phyloP scores from a whole-genome alignment of 2,797 vertebrate species.

The Hippoglossus hippoglossus region DNA sequence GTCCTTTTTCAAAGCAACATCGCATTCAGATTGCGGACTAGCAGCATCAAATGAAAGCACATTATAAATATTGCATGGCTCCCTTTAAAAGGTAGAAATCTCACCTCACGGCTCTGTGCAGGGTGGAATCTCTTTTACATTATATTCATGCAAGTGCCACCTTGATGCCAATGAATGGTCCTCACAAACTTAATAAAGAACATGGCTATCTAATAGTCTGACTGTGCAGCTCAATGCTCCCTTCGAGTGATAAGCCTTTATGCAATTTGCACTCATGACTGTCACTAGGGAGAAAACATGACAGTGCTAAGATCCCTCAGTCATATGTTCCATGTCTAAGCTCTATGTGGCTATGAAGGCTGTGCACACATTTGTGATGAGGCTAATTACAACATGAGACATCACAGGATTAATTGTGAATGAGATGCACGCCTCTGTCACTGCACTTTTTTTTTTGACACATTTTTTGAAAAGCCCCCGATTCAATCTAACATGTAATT shows the following conservation, averaged over 20 bases:
- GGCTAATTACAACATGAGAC: constrained; percentile 23
- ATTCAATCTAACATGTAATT: constrained; percentile 42
- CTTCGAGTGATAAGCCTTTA: constrained; percentile 54
- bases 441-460: not conserved
- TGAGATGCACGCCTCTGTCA: constrained; percentile 16
- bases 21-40: constrained; percentile 25
- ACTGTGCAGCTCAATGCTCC: constrained; percentile 39
- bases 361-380: constrained; percentile 10
- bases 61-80: constrained; percentile 56
- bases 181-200: constrained; percentile 43
- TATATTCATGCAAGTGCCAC: not conserved
- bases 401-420: constrained; percentile 18
- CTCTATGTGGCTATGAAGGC: constrained; percentile 22
- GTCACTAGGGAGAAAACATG: constrained; percentile 52
- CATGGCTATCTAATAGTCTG: constrained; percentile 21
- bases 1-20: constrained; percentile 8
- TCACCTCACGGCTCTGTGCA: constrained; percentile 18
- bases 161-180: constrained; percentile 7
- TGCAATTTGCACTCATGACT: constrained; percentile 62
- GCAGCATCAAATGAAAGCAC: constrained; percentile 32
- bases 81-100: constrained; percentile 50
- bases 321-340: constrained; percentile 26
- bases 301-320: constrained; percentile 43
- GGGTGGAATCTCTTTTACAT: constrained; percentile 15
- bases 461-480: constrained; percentile 30